These are phyloP conservation scores for Panthera uncia DNA, from an alignment of 2,113 vertebrate genomes.

Conservation along the genomic window DNA sequence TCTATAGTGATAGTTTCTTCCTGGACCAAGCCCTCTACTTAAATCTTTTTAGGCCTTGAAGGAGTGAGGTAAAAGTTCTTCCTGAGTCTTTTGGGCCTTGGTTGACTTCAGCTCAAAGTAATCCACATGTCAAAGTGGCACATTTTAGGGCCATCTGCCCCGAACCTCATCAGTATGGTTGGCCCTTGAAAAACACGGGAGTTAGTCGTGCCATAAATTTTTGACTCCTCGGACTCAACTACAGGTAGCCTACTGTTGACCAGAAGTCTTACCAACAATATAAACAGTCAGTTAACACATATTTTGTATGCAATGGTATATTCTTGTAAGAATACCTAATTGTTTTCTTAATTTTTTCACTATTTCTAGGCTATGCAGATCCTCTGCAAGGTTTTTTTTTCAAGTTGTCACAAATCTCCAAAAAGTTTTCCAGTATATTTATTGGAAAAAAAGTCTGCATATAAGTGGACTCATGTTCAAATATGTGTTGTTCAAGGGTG, in stretches of 20 bases:
- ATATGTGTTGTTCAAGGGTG: background rate
- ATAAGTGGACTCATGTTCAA: too few relatives aligned
- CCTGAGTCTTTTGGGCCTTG: background rate
- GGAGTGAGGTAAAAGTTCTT: background rate
- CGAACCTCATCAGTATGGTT: background rate
- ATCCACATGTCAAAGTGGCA: background rate
- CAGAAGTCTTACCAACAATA: background rate
- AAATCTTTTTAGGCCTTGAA: background rate
- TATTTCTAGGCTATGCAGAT: background rate
- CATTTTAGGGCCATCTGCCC: background rate
- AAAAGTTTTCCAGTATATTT: too few relatives aligned
- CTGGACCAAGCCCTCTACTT: background rate
- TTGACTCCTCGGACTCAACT: background rate
- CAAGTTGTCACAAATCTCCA: too few relatives aligned
- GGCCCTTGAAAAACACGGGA: background rate
- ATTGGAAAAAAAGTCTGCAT: too few relatives aligned
- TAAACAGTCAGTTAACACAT: background rate
- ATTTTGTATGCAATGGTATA: background rate
- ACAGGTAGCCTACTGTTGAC: background rate
- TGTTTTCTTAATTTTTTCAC: background rate
- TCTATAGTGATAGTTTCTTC: background rate
- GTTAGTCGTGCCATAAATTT: background rate
- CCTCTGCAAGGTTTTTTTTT: background rate
- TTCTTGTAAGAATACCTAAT: background rate
- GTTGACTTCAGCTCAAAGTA: background rate